Evolutionary conservation across 1,140 invertebrate genomes (phyloP).

Genomic region (Drosophila erecta): DNA sequence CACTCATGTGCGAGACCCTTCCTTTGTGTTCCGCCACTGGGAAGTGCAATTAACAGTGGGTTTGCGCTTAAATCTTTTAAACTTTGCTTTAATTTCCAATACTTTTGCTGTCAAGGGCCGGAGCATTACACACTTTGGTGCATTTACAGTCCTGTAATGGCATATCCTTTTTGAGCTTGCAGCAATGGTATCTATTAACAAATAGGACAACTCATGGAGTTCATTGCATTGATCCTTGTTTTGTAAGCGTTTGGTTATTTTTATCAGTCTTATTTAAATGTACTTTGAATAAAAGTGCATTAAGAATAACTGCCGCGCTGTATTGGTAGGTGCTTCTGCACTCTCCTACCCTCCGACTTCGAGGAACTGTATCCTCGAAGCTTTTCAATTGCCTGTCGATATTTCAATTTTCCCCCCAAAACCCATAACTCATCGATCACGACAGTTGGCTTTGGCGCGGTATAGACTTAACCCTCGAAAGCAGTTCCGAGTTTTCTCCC

Average conservation of each 20-base stretch:
- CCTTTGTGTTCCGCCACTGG: conserved; percentile 32
- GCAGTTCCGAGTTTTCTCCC: conserved; percentile 21
- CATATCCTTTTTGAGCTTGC: too few relatives aligned
- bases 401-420: conserved; percentile 44
- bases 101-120: background rate
- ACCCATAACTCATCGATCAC: conserved; percentile 47
- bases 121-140: too few relatives aligned
- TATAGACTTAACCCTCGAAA: conserved; percentile 41
- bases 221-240: too few relatives aligned
- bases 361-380: background rate
- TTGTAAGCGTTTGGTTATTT: too few relatives aligned
- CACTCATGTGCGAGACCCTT: conserved; percentile 17
- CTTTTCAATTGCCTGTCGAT: conserved; percentile 40
- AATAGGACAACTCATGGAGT: too few relatives aligned
- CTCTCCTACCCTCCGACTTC: background rate
- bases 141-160: too few relatives aligned
- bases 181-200: too few relatives aligned
- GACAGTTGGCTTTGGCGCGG: conserved; percentile 42
- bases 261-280: too few relatives aligned
- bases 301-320: too few relatives aligned
- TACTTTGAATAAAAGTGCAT: too few relatives aligned
- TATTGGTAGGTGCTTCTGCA: background rate
- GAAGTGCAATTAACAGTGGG: conserved; percentile 59
- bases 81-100: background rate
- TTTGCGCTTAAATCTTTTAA: conserved; percentile 3